A percentile compares a stretch with the other conserved stretches of the same genome.
These are phyloP conservation scores for Aphodius sticticus DNA, from an alignment of 2,888 invertebrate species.

Conservation along the genomic window DNA sequence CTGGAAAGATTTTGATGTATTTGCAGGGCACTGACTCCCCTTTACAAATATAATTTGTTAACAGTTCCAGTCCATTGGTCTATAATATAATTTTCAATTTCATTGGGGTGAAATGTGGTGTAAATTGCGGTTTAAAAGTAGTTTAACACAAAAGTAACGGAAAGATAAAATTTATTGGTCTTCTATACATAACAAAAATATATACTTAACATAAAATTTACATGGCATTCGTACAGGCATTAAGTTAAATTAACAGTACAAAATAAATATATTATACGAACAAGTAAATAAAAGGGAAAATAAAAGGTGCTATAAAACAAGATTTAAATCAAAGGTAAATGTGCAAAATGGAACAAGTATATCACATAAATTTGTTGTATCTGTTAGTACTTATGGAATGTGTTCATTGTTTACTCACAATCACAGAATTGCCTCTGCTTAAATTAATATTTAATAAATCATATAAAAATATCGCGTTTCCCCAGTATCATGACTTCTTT, in stretches of 20 bases:
- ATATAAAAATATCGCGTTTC: background rate
- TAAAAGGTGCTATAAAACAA: background rate
- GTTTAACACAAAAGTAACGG: background rate
- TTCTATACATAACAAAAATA: slow-evolving; percentile 4
- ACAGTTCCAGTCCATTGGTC: too few species aligned
- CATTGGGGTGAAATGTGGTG: too few species aligned
- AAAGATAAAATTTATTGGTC: background rate
- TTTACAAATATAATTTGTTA: too few species aligned
- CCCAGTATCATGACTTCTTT: background rate
- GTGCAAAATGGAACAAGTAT: background rate
- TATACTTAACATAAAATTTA: background rate
- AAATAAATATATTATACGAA: background rate
- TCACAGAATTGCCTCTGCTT: slow-evolving; percentile 4
- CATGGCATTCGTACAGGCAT: background rate
- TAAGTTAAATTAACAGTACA: slow-evolving; percentile 4
- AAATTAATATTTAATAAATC: background rate
- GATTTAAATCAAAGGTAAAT: background rate
- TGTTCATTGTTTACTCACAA: background rate
- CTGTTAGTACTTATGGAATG: background rate
- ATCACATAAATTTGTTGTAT: background rate
- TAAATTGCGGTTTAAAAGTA: too few species aligned
- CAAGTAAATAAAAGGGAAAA: background rate
- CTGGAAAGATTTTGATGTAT: too few species aligned
- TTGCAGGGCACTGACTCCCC: too few species aligned
- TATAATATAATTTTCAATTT: too few species aligned